Base-by-base conservation (phyloP, 2,888 invertebrate genomes). In the Labia minor region DNA sequence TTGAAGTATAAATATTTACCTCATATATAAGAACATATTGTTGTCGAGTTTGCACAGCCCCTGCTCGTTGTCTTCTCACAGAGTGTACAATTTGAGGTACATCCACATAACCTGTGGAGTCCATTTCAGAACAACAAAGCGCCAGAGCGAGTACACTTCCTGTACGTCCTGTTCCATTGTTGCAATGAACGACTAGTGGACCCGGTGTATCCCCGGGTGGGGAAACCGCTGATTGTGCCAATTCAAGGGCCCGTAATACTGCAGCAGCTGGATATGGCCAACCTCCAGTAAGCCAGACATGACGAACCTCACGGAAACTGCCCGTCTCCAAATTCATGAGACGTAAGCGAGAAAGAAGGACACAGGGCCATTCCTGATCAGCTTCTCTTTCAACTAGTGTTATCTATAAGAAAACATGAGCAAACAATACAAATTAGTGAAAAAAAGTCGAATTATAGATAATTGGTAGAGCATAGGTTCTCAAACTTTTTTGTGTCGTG, bases 11-110 rank as follows among this genome's bases (percentile, higher is more conserved):
- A 26, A 26, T 6, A 71, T 71, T 3, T 75, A 92, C 95, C 86
- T 91, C 90, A 78, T 95, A 95, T 71, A 95, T 87, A 79, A 94
- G 92, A 74, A 87, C 85, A 78, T 95, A 95, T 80, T 95, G 95
- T 74, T 95, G 92, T 74, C 88, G 86, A 69, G 94, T 95, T 78
- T 93, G 88, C 20, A 95, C 91, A 68, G 92, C 85, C 72, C 93
- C 93, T 63, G 93, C 93, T 14, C 95, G 81, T 75, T 95, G 94
- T 73, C 91, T 84, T 71, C 95, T 84, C 74, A 95, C 84, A 71
- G 84, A 85, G 72, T 90, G 89, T 69, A 95, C 93, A 72, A 88
- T 87, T 75, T 89, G 86, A 69, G 95, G 91, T 75, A 95, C 86
- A 78, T 95, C 94, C 16, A 92, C 89, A 66, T 84, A 84, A 69